Evolutionary conservation across 2,113 vertebrate genomes (phyloP).

Genomic region (Lamprologus lemairii): DNA sequence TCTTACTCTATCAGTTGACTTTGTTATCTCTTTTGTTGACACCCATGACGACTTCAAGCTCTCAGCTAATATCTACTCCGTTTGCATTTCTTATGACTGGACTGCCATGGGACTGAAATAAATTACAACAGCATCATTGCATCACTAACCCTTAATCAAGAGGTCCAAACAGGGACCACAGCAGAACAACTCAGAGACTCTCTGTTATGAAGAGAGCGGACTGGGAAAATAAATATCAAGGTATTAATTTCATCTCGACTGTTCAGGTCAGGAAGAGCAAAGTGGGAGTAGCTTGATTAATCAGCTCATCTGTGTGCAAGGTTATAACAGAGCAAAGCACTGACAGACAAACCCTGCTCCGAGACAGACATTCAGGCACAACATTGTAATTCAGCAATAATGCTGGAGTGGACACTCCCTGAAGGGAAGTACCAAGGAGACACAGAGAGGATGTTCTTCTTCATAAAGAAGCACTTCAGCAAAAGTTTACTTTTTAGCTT

Average conservation of each 20-base stretch:
- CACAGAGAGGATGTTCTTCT: not conserved
- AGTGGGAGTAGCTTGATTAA: constrained; percentile 4
- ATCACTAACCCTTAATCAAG: constrained; percentile 34
- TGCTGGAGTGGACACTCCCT: not conserved
- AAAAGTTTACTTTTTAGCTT: constrained; percentile 16
- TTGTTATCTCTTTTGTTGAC: not conserved
- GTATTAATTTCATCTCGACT: not conserved
- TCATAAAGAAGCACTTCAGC: not conserved
- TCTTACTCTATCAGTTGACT: not conserved
- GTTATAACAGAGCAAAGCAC: not conserved
- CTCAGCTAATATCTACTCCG: not conserved
- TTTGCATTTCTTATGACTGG: constrained; percentile 9
- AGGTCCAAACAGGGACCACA: not conserved
- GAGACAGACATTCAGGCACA: not conserved
- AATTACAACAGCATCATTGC: constrained; percentile 32
- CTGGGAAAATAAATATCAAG: not conserved
- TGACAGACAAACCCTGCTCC: not conserved
- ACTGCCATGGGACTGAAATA: constrained; percentile 22
- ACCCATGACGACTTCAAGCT: not conserved
- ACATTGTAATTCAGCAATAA: not conserved
- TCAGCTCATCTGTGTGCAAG: constrained; percentile 22
- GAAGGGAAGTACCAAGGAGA: not conserved
- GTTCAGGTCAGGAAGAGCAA: not conserved
- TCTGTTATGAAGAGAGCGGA: not conserved
- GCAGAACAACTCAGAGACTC: not conserved